Evolutionary conservation across 2,113 vertebrate genomes (phyloP).

Genomic region (Mus pahari): DNA sequence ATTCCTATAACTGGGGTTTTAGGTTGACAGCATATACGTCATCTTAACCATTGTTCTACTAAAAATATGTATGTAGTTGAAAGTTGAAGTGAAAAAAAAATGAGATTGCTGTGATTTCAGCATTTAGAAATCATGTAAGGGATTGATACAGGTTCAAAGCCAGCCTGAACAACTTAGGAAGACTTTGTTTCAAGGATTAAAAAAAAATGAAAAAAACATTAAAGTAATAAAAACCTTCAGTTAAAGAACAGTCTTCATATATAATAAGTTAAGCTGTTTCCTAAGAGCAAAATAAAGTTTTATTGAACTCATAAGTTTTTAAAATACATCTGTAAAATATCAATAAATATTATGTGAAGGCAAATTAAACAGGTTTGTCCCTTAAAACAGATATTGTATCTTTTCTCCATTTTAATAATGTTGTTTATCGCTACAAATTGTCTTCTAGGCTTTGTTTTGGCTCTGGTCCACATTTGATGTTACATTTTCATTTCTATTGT

Average conservation of each 20-base stretch:
- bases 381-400: neutral
- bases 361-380: neutral
- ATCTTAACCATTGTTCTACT: neutral
- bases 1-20: neutral
- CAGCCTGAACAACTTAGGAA: neutral
- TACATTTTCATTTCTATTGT: neutral
- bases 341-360: neutral
- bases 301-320: neutral
- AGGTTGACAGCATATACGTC: neutral
- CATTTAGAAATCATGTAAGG: neutral
- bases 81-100: neutral
- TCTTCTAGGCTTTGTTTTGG: neutral
- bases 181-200: neutral
- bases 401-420: neutral
- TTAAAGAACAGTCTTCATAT: neutral
- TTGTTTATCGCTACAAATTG: neutral
- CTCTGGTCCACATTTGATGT: neutral
- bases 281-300: neutral
- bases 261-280: neutral
- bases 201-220: neutral
- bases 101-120: neutral
- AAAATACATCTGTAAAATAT: neutral
- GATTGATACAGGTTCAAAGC: neutral
- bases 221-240: neutral
- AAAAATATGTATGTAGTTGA: neutral